Evolutionary conservation across 2,888 invertebrate species (phyloP).

Genomic region (Fragum whitleyi): DNA sequence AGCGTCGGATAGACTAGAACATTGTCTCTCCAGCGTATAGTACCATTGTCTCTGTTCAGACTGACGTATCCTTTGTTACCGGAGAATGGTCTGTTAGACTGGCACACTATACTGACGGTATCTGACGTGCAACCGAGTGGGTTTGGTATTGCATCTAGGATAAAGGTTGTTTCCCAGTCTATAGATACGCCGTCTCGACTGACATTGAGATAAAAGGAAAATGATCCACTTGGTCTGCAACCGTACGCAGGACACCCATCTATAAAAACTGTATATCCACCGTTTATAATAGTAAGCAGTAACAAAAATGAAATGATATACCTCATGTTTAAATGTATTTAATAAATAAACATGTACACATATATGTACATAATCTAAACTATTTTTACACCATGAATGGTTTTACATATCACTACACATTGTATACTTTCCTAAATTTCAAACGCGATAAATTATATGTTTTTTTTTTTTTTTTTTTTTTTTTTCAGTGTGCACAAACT

Average conservation of each 20-base stretch:
- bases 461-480: too few species aligned
- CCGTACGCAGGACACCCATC: conserved; percentile 72
- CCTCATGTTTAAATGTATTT: neutral
- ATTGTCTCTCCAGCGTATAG: conserved; percentile 65
- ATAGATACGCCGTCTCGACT: conserved; percentile 49
- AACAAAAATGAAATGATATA: neutral
- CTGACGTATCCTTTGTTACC: conserved; percentile 72
- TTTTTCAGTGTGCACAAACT: too few species aligned
- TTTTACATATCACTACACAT: too few species aligned
- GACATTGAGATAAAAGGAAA: conserved; percentile 66
- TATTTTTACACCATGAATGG: too few species aligned
- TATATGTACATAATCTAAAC: too few species aligned
- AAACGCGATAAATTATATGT: too few species aligned
- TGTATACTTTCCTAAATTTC: too few species aligned
- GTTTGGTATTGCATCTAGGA: conserved; percentile 52
- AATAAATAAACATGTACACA: too few species aligned
- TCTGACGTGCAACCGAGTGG: conserved; percentile 67
- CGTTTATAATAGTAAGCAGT: neutral
- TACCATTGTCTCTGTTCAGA: conserved; percentile 65
- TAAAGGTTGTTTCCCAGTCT: conserved; percentile 62
- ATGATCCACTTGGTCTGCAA: conserved; percentile 71
- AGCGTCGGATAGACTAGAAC: conserved; percentile 69
- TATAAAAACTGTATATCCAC: conserved; percentile 58
- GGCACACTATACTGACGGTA: conserved; percentile 62
- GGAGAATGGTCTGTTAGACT: conserved; percentile 57